phyloP scores from a whole-genome alignment of 2,888 invertebrate genomes.

The Ptychoptera contaminata region DNA sequence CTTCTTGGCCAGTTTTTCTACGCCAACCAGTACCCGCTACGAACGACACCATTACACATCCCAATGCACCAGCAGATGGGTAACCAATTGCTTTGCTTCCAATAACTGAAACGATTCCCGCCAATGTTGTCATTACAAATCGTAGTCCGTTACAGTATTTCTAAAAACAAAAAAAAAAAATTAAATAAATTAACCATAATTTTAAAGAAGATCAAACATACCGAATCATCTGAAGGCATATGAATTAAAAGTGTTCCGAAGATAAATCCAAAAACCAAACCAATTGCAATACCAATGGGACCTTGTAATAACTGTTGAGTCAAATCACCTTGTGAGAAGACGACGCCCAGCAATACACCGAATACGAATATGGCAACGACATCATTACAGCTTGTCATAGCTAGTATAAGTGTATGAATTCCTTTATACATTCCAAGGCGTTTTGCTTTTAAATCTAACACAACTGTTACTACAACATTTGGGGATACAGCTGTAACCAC shows the following conservation, averaged over 20 bases:
- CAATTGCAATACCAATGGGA: slow-evolving; percentile 42
- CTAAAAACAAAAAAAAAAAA: slow-evolving; percentile 15
- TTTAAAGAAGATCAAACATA: slow-evolving; percentile 15
- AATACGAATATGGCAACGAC: slow-evolving; percentile 60
- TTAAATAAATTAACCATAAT: not conserved
- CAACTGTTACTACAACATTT: slow-evolving; percentile 55
- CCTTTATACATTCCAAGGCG: slow-evolving; percentile 49
- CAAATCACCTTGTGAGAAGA: slow-evolving; percentile 43
- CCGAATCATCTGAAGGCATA: slow-evolving; percentile 37
- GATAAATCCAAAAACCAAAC: slow-evolving; percentile 40
- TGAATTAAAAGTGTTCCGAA: slow-evolving; percentile 44
- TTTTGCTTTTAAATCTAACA: slow-evolving; percentile 43
- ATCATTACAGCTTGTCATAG: slow-evolving; percentile 48
- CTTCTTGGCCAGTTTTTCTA: slow-evolving; percentile 19
- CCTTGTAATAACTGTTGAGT: slow-evolving; percentile 36
- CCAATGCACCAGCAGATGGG: slow-evolving; percentile 46
- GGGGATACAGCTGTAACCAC: slow-evolving; percentile 53
- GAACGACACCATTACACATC: slow-evolving; percentile 38
- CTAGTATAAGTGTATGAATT: slow-evolving; percentile 50
- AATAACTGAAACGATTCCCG: slow-evolving; percentile 46
- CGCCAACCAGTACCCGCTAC: slow-evolving; percentile 39
- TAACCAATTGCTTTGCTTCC: slow-evolving; percentile 42
- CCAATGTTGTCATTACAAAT: slow-evolving; percentile 39
- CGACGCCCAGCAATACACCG: slow-evolving; percentile 46
- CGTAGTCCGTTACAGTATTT: slow-evolving; percentile 32